Evolutionary conservation across 2,797 vertebrate species (phyloP), one percentile per base, ranked within the genome.

Genomic region (Garrulus glandarius): DNA sequence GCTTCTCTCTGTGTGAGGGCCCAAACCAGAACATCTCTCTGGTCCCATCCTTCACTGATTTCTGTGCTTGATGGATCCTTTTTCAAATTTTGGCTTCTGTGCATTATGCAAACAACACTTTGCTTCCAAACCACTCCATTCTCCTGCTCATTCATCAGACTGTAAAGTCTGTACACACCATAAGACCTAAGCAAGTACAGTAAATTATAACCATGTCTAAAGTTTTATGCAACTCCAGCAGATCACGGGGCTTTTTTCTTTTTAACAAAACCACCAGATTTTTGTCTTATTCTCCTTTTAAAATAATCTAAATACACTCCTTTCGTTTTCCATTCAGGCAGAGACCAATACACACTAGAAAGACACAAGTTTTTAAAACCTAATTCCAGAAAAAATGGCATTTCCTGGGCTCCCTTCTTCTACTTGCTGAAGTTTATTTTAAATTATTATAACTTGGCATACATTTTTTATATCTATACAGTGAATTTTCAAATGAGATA

Each of bases 281-380:
- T 92, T 89, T 69, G 32, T 60, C 79, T 92, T 91, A 46, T 26
- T 95, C 63, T 87, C 87, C 68, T 94, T 84, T 82, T 32, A 12
- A 43, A 88, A 93, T 56, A 20, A 50, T 53, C 88, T 91, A 63
- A 83, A 92, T 83, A 34, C 26, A n/a, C 29, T 52, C 41, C 79
- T 84, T 32, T 23, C 71, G 77, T 55, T 80, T 30, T 55, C 7
- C 36, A 52, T 19, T 71, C 53, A 70, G 13, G 7, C 20, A 79
- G 53, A 91, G 20, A 63, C 20, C 26, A 47, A 17, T 3, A 68
- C 9, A 50, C n/a, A 68, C 10, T 5, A 20, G 29, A 61, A 85
- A 65, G 32, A 47, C 0, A 1, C 1, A 50, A 5, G 6, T 5
- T 57, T 71, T 44, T 21, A 30, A 91, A 84, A 76, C 20, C 15